These are phyloP conservation scores for Pentamera pediparva DNA, from an alignment of 53 echinoderm and acorn worm genomes.

Conservation along the genomic window DNA sequence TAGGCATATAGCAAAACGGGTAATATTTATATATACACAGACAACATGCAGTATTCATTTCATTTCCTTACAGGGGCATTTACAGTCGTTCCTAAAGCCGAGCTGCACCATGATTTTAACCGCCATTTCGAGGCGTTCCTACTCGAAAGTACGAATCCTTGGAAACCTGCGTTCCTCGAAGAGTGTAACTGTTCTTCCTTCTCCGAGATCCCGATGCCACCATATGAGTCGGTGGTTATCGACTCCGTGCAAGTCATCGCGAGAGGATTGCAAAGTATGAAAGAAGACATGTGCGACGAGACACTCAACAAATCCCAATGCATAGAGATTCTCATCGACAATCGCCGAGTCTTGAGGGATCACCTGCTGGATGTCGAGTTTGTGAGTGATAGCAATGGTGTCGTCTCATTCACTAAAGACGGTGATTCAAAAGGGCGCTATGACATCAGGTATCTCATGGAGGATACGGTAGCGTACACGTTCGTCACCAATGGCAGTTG, in stretches of 20 bases:
- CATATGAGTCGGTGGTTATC: conserved; percentile 77
- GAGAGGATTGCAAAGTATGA: conserved; percentile 48
- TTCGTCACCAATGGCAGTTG: conserved; percentile 41
- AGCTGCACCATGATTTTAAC: conserved; percentile 43
- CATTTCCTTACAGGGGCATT: conserved; percentile 51
- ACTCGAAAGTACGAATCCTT: conserved; percentile 52
- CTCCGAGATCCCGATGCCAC: conserved; percentile 23
- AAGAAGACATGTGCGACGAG: neutral
- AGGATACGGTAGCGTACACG: neutral
- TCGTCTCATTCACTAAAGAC: conserved; percentile 44
- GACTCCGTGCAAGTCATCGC: conserved; percentile 78
- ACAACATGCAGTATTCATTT: neutral
- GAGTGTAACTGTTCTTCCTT: conserved; percentile 4
- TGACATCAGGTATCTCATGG: conserved; percentile 54
- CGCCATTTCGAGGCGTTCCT: conserved; percentile 50
- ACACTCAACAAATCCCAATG: neutral
- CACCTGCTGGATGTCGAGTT: conserved; percentile 52
- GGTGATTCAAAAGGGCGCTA: conserved; percentile 73
- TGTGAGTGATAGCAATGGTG: conserved; percentile 61
- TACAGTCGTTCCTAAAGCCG: conserved; percentile 57
- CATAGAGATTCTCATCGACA: neutral
- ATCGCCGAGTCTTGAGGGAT: conserved; percentile 19
- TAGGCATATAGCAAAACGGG: too few species aligned
- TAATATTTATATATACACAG: conserved; percentile 3
- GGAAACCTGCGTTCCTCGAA: conserved; percentile 57